Evolutionary conservation across 2,888 invertebrate species (phyloP), one percentile per base, ranked within the genome.

Genomic region (Cistogaster globosa): DNA sequence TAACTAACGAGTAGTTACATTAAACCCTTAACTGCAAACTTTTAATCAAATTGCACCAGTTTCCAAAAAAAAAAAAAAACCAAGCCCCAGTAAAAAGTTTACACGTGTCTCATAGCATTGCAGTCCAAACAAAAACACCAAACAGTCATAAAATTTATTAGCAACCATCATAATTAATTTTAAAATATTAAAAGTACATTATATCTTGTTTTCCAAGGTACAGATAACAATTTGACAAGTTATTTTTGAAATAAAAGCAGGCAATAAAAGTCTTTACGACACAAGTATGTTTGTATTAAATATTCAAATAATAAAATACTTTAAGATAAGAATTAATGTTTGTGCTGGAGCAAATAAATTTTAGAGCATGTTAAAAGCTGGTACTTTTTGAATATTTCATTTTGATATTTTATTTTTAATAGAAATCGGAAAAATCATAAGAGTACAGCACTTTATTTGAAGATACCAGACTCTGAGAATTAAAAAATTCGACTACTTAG

Each of bases 151-250:
- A 48, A 63, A 57, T 57, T 63, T 48, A 57, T 45, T 32, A 51
- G 45, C 16, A 42, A 26, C 38, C 26, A 68, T 74, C 32, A 42
- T 14, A 62, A 16, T 18, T 32, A 42, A 53, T 26, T 53, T 74
- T 74, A 22, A 51, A 60, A 62, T 38, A 38, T 62, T 53, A 62
- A n/a, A 18, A 60, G 12, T 1, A 51, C 26, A n/a, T 58, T 75
- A 18, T 75, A 75, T 75, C 48, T 65, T 45, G 22, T 22, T 65
- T 71, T 63, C 9, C 32, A 71, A 79, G 3, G 18, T 55, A n/a
- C 16, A 71, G 63, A 79, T 79, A 79, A 72, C 53, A 63, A 16
- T 63, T 18, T 63, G 65, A 63, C 38, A 72, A 60, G 3, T 71
- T 79, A 1, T 45, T 71, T 77, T 38, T 7, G 8, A 42, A 38